Percentiles rank a stretch among this genome's conserved stretches.
These are phyloP conservation scores for Arrhopalites spinosus DNA, from an alignment of 2,888 invertebrate genomes.

Conservation along the genomic window DNA sequence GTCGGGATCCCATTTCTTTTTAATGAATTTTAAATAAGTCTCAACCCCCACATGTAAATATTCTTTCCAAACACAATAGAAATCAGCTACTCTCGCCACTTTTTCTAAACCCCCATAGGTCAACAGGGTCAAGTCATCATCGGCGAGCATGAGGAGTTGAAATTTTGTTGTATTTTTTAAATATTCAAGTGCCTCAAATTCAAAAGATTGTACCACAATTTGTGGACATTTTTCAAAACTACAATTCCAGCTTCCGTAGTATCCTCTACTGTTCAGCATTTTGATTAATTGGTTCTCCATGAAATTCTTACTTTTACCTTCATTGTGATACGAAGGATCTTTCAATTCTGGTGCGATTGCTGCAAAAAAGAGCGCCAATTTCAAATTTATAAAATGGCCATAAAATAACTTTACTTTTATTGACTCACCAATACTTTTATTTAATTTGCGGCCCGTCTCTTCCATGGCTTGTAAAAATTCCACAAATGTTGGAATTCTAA, in stretches of 20 bases:
- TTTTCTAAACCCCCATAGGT: conserved; percentile 35
- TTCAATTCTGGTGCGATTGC: conserved; percentile 49
- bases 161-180: conserved; percentile 16
- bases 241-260: conserved; percentile 1
- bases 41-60: conserved; percentile 26
- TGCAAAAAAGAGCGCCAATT: conserved; percentile 26
- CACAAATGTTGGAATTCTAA: conserved; percentile 52
- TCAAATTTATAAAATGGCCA: background rate
- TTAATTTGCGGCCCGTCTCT: conserved; percentile 33
- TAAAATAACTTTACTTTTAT: background rate
- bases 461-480: conserved; percentile 46
- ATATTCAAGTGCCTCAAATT: conserved; percentile 32
- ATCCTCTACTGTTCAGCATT: conserved; percentile 30
- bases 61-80: conserved; percentile 35
- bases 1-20: conserved; percentile 29
- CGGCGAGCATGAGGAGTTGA: conserved; percentile 38
- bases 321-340: conserved; percentile 40
- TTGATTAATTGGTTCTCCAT: conserved; percentile 40
- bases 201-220: conserved; percentile 44
- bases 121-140: conserved; percentile 32
- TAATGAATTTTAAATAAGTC: background rate
- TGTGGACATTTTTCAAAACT: conserved; percentile 23
- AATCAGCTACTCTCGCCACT: conserved; percentile 28
- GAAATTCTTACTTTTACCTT: conserved; percentile 1
- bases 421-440: conserved; percentile 39